These are phyloP conservation scores for Pantherophis vulpinus DNA, from an alignment of 2,797 vertebrate genomes.

Conservation along the genomic window DNA sequence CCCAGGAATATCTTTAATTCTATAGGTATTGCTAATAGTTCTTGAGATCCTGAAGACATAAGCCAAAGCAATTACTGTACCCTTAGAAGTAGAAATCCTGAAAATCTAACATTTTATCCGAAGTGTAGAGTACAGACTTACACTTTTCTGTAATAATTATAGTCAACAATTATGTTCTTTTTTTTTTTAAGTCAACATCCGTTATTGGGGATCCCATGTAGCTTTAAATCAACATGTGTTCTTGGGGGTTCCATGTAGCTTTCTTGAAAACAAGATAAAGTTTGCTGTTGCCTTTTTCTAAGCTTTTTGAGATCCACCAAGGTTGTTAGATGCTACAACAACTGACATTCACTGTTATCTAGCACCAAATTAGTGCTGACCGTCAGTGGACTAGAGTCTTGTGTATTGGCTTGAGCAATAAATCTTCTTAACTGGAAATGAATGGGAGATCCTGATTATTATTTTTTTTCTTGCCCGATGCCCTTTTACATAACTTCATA, in stretches of 20 bases:
- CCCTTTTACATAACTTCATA: neutral
- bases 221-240: neutral
- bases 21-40: neutral
- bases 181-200: neutral
- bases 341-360: neutral
- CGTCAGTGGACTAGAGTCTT: neutral
- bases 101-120: neutral
- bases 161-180: neutral
- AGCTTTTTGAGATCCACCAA: neutral
- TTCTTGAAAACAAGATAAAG: neutral
- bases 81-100: neutral
- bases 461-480: neutral
- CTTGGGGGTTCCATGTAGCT: neutral
- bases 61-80: neutral
- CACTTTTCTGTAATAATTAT: neutral
- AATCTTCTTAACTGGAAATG: neutral
- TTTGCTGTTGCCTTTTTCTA: neutral
- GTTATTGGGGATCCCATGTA: neutral
- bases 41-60: neutral
- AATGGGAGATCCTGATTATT: neutral
- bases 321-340: neutral
- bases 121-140: neutral
- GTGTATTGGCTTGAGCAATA: neutral
- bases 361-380: neutral
- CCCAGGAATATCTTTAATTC: neutral